phyloP scores from a whole-genome alignment of 2,797 vertebrate species.

The Typhlichthys eigenmanni region DNA sequence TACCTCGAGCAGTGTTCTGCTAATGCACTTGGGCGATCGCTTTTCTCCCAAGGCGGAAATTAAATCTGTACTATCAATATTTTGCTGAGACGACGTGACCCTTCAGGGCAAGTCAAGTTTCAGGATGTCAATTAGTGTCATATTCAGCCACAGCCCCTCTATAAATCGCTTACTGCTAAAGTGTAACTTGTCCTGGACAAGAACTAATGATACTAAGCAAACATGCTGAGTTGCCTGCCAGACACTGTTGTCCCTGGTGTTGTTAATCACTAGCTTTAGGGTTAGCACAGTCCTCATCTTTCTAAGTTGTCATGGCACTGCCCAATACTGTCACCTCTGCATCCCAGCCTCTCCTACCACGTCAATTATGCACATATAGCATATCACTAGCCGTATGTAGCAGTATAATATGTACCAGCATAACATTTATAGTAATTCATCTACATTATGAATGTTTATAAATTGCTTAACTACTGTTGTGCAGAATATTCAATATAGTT shows the following conservation, averaged over 20 bases:
- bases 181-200: background rate
- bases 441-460: too few species aligned
- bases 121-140: slow-evolving; percentile 6
- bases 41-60: slow-evolving; percentile 4
- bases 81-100: background rate
- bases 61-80: slow-evolving; percentile 17
- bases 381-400: too few species aligned
- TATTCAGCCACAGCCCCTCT: slow-evolving; percentile 2
- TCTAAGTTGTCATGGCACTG: slow-evolving; percentile 31
- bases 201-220: slow-evolving; percentile 16
- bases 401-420: too few species aligned
- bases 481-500: too few species aligned
- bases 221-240: background rate
- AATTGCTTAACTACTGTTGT: too few species aligned
- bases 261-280: slow-evolving; percentile 52
- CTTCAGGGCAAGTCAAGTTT: background rate
- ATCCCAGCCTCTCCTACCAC: slow-evolving; percentile 28
- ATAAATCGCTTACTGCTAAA: background rate
- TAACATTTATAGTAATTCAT: too few species aligned
- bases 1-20: slow-evolving; percentile 17
- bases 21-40: slow-evolving; percentile 14
- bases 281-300: slow-evolving; percentile 32
- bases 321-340: slow-evolving; percentile 45
- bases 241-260: slow-evolving; percentile 11
- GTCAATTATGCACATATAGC: slow-evolving; percentile 19